Evolutionary conservation across 1,140 invertebrate species (phyloP), one percentile per base, ranked within the genome.

Genomic region (Probaryconus sp.): DNA sequence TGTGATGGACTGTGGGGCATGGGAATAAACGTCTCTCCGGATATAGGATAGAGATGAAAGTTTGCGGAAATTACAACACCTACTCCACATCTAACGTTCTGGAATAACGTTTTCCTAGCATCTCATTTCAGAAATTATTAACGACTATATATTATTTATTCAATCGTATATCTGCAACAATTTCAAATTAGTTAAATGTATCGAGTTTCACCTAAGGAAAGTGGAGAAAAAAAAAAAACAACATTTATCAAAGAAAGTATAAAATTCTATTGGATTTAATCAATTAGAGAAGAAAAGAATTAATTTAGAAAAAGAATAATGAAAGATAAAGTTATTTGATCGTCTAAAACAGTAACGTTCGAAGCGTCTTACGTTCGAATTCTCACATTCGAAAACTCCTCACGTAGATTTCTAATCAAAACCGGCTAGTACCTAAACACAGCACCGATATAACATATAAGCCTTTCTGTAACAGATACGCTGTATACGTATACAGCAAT

Each of bases 1-100:
- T 85, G 83, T 83, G 81, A 86, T 86, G 79, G 72, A 85, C 81
- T 79, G 55, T 63, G 56, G 40, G 43, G 20, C 21, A 45, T 6
- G 65, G 69, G 76, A 72, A 77, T 81, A 80, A 79, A 83, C 78
- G 78, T 70, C 70, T 26, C 53, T 30, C 69, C 79, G 73, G 76
- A 80, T 83, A 79, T 79, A 73, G 51, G 61, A 75, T 71, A 26
- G 58, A 78, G 76, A 21, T 74, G 40, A 63, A 79, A 79, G 75
- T 76, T 71, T 74, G 63, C 81, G 83, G 84, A 85, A 83, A 85
- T 85, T 84, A 83, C 77, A 63, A 65, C 50, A 80, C 65, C 63
- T 67, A 70, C 64, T 77, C 77, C 70, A 60, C 65, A 61, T 69
- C 51, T 47, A 58, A 38, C 38, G 58, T 48, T 20, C 67, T 11